Evolutionary conservation across 2,888 invertebrate genomes (phyloP), one percentile per base, ranked within the genome.

Genomic region (Cyclophora punctaria): DNA sequence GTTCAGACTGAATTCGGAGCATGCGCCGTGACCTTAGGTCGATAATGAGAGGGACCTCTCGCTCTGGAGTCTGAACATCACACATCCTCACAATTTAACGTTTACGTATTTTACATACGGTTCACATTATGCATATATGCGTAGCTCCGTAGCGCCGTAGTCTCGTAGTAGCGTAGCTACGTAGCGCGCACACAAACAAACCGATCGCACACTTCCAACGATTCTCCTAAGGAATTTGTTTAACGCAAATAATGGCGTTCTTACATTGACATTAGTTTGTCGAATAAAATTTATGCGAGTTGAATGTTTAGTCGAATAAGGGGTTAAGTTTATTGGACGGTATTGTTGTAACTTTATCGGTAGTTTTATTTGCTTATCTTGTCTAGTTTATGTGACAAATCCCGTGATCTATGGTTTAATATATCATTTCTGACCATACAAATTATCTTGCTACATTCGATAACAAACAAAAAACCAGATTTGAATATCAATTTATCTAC

Each of bases 21-120:
- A 89, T 89, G 89, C 89, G 89, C 89, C 75, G 75, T 85, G 89
- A 89, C 89, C 89, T 72, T 75, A 86, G 89, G 89, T 89, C 89
- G 89, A 89, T 89, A 89, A 89, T 89, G 89, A 89, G 85, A 72
- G 73, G 71, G 80, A 79, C 83, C 83, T 84, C 87, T 83, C 84
- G 72, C 84, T 83, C 82, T 75, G 75, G 67, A 81, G 75, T 75
- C 77, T 71, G 77, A 80, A 77, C 86, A 83, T 85, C 86, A 86
- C 88, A 88, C 88, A 88, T 85, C 83, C 86, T 73, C 73, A 85
- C 80, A 83, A 80, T 81, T 84, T 85, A 85, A 80, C 85, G 76
- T 79, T 78, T 75, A 80, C 83, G 80, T 87, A 85, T 87, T 37
- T 86, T 87, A 87, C 86, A 88, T 88, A 87, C 82, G 74, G 67